A percentile compares a stretch with the other conserved stretches of the same genome.
These are phyloP conservation scores for Stomatorhinus walkeri DNA, from an alignment of 2,797 vertebrate genomes.

Conservation along the genomic window DNA sequence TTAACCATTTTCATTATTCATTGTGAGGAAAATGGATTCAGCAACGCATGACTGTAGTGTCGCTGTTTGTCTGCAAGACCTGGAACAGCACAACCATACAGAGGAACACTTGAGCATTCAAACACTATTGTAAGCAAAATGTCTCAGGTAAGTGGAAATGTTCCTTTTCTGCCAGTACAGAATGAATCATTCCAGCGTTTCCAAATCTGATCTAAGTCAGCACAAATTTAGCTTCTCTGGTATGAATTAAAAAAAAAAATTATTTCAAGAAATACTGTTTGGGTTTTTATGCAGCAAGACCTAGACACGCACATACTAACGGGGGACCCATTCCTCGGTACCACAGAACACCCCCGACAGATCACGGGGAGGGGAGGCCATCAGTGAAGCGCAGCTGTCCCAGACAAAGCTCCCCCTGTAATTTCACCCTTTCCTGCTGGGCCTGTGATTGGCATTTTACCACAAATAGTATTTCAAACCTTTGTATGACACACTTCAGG, in stretches of 20 bases:
- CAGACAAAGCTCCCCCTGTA: not conserved
- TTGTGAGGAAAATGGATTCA: not conserved
- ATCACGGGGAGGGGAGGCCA: not conserved
- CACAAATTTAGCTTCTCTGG: constrained; percentile 21
- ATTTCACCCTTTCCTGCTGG: not conserved
- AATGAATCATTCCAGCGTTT: constrained; percentile 5
- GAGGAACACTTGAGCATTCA: not conserved
- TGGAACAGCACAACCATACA: not conserved
- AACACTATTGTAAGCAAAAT: not conserved
- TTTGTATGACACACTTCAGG: not conserved
- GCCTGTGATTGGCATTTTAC: not conserved
- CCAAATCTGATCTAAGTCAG: not conserved
- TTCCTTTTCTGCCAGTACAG: not conserved
- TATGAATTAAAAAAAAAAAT: constrained; percentile 23
- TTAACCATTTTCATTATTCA: not conserved
- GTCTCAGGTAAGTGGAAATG: not conserved
- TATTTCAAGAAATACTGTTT: constrained; percentile 36
- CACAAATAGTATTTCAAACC: not conserved
- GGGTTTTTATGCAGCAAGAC: constrained; percentile 32
- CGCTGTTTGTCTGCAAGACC: not conserved
- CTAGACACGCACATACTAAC: constrained; percentile 31
- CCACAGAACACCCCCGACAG: not conserved
- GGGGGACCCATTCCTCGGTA: not conserved
- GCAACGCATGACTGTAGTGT: not conserved
- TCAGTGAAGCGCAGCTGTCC: not conserved